Conservation (phyloP, 2,888 invertebrate genomes). For the Teleiodes luculella region DNA sequence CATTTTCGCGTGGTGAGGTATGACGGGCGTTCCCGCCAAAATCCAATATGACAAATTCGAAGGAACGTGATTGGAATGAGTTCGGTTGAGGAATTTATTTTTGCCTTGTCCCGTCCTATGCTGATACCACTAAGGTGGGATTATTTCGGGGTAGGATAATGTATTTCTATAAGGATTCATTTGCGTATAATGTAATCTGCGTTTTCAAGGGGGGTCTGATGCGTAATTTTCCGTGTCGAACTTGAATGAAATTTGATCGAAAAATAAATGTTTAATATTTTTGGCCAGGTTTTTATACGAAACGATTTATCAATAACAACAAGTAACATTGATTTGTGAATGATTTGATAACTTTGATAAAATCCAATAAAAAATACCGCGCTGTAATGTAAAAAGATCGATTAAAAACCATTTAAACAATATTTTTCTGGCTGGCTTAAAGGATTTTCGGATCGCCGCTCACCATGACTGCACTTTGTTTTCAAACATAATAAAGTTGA, state of each 20-base stretch:
- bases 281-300: too few relatives aligned
- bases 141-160: constrained; percentile 5
- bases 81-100: constrained; percentile 62
- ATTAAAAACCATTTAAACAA: too few relatives aligned
- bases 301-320: too few relatives aligned
- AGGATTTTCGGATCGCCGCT: too few relatives aligned
- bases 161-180: constrained; percentile 7
- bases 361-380: too few relatives aligned
- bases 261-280: too few relatives aligned
- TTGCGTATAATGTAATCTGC: constrained; percentile 3
- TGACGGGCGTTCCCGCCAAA: constrained; percentile 67
- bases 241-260: too few relatives aligned
- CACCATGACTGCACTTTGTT: not conserved
- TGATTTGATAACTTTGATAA: too few relatives aligned
- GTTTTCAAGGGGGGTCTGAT: not conserved
- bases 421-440: too few relatives aligned
- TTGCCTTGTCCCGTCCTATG: constrained; percentile 40
- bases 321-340: too few relatives aligned
- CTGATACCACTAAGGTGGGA: constrained; percentile 15
- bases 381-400: too few relatives aligned
- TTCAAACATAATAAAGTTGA: too few relatives aligned
- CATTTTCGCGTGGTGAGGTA: constrained; percentile 70
- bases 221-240: not conserved
- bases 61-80: constrained; percentile 76
- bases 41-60: constrained; percentile 79